phyloP scores from a whole-genome alignment of 2,113 vertebrate species.

The western clawed frog (Xenopus tropicalis) region UCB_Xtro_10.0 CM004449.2:65151501-65152000 shows the following conservation, averaged over 20 bases:
- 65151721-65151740: constrained; percentile 15
- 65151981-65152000: not conserved
- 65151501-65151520: too few relatives aligned
- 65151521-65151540: too few relatives aligned
- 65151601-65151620: too few relatives aligned
- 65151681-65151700: too few relatives aligned
- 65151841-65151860: constrained; percentile 41
- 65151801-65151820: constrained; percentile 20
- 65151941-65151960: not conserved
- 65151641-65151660: too few relatives aligned
- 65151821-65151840: constrained; percentile 46
- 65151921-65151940: not conserved
- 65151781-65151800: constrained; percentile 7
- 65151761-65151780: constrained; percentile 1
- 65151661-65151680: too few relatives aligned
- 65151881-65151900: not conserved
- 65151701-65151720: not conserved
- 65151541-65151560: too few relatives aligned
- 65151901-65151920: constrained; percentile 17
- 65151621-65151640: not conserved
- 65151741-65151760: constrained; percentile 28
- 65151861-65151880: constrained; percentile 22
- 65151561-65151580: too few relatives aligned
- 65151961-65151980: not conserved
- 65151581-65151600: too few relatives aligned